Evolutionary conservation across 2,888 invertebrate species (phyloP).

Genomic region (Lobophora halterata): DNA sequence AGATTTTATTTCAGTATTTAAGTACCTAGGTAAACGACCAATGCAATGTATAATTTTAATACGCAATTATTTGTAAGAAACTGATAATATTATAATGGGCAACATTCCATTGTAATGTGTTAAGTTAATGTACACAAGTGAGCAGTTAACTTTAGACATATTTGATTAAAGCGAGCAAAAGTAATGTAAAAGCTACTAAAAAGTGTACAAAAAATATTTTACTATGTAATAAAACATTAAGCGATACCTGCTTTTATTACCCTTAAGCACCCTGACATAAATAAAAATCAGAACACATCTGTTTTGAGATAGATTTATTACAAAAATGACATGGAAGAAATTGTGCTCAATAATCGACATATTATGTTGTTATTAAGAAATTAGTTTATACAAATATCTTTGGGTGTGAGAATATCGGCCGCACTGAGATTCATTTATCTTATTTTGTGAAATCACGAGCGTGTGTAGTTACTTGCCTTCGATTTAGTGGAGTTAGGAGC

Average conservation of each 20-base stretch:
- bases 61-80: constrained; percentile 33
- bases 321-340: constrained; percentile 23
- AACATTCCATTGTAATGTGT: constrained; percentile 27
- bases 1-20: constrained; percentile 28
- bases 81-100: constrained; percentile 19
- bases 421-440: constrained; percentile 8
- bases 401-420: constrained; percentile 19
- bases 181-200: constrained; percentile 15
- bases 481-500: constrained; percentile 26
- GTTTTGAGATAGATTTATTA: constrained; percentile 24
- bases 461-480: constrained; percentile 6
- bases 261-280: not conserved
- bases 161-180: too few relatives aligned
- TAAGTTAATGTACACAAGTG: constrained; percentile 5
- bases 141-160: too few relatives aligned
- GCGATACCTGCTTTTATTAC: too few relatives aligned
- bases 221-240: too few relatives aligned
- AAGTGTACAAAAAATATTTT: constrained; percentile 27
- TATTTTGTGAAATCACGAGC: not conserved
- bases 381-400: constrained; percentile 20
- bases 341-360: constrained; percentile 10
- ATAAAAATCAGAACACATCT: constrained; percentile 9
- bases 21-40: constrained; percentile 32
- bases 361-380: constrained; percentile 10
- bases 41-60: constrained; percentile 34